Base-by-base conservation (phyloP, 2,113 vertebrate species). In the Gobiocypris rarus region DNA sequence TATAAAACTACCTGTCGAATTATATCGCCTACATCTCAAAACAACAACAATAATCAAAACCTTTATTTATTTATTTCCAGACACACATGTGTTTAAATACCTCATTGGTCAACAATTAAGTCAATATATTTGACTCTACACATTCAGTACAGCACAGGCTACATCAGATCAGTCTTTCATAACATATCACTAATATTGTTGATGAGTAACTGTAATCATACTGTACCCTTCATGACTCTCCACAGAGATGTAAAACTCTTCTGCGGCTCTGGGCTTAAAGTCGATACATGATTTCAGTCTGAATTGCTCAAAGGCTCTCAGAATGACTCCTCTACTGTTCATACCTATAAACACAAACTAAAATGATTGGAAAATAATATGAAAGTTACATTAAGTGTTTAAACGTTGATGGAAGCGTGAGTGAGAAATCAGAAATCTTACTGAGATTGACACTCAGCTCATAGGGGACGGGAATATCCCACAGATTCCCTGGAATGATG, bases 211-310 rank as follows among this genome's bases (percentile, higher is more conserved):
- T 38, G 6, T 38, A 38, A 38, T 38, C 38, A 38, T 38, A 38
- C 38, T 38, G 38, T 38, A 38, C 73, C 73, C 73, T 5, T 22
- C n/a, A n/a, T n/a, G 59, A 15, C 59, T 63, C 59, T 63, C 26
- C 24, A 63, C 59, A 7, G 59, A 63, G 59, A 63, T 75, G 48
- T 75, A 75, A 75, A 9, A 75, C 9, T 52, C 24, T 75, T 52
- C 48, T 75, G 45, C n/a, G n/a, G n/a, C 17, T 50, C 73, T 75
- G 15, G 45, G 26, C 73, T 75, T 75, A 75, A 65, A 65, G 14
- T 65, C 61, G 31, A 65, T 65, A 3, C 61, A 65, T 31, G 61
- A 65, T 65, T 65, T 65, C 26, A 65, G 61, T 65, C 61, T 65
- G 61, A 65, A 65, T 6, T 65, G 61, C 28, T 65, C 61, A 65